Base-by-base conservation (phyloP, 2,113 vertebrate genomes). In the Lichenostomus cassidix region DNA sequence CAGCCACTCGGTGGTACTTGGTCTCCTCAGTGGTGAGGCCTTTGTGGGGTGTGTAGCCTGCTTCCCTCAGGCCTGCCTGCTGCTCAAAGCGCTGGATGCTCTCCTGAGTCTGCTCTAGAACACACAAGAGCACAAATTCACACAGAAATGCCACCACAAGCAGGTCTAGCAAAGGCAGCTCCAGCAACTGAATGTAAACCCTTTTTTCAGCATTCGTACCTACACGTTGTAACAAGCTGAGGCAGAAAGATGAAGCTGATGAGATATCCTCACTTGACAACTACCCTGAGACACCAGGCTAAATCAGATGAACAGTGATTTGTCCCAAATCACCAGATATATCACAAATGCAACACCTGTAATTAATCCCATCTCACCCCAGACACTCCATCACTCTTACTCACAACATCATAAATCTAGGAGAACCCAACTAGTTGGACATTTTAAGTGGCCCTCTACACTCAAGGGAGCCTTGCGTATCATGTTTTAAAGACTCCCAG, bases 41-140 rank as follows among this genome's bases (percentile, higher is more conserved):
- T 95, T 99, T 99, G 98, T 99, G 98, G 25, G 99, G 99, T 41
- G 98, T 98, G 96, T 99, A 99, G 33, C 98, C 98, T 33, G 98
- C 97, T 42, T 99, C 99, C 58, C 98, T 98, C 98, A 99, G 98
- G 28, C 99, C 99, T 59, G 98, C 99, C 96, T 98, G 99, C 95
- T 99, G 98, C 95, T 99, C 99, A 91, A 99, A 99, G 86, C 94
- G 98, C 59, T 99, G 99, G 74, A 99, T 98, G 97, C 97, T 99
- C 96, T 99, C 99, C 74, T 99, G 99, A 68, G 98, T 98, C 94
- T 99, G 98, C 94, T 98, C 99, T 99, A 94, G 50, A 97, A 97
- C 1, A 24, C 71, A 97, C 65, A 96, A 94, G 60, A 94, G 58
- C 62, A 93, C 64, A 94, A 9, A 80, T 31, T 94, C 76, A 91